A percentile compares a stretch with the other conserved stretches of the same genome.
phyloP scores from a whole-genome alignment of 2,888 invertebrate genomes.

The Stomorhina lunata region DNA sequence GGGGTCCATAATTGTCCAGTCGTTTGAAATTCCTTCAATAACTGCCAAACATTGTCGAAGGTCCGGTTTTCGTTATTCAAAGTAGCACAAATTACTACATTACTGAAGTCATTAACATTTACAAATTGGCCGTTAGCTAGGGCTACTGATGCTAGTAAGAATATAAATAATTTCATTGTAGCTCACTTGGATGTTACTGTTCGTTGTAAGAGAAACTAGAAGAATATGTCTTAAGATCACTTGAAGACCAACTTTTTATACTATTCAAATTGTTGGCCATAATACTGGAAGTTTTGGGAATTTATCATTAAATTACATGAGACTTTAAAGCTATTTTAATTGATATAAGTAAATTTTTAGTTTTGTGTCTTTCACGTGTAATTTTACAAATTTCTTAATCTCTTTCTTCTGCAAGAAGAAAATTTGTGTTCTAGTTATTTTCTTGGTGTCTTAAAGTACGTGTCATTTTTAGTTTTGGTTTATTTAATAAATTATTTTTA shows the following conservation, averaged over 20 bases:
- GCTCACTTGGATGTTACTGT: background rate
- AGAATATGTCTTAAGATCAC: background rate
- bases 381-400: slow-evolving; percentile 12
- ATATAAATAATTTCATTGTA: slow-evolving; percentile 31
- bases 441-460: background rate
- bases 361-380: slow-evolving; percentile 18
- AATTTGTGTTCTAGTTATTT: background rate
- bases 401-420: background rate
- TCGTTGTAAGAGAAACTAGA: background rate
- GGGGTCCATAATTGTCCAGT: slow-evolving; percentile 16
- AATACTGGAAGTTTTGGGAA: background rate
- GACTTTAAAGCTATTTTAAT: background rate
- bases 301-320: slow-evolving; percentile 17
- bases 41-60: slow-evolving; percentile 22
- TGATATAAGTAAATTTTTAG: background rate
- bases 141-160: background rate
- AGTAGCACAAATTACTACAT: slow-evolving; percentile 27
- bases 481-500: background rate
- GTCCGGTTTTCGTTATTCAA: slow-evolving; percentile 23
- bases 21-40: slow-evolving; percentile 20
- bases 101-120: slow-evolving; percentile 1
- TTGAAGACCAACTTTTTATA: slow-evolving; percentile 17
- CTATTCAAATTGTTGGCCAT: background rate
- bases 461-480: slow-evolving; percentile 1
- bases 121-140: background rate